These are phyloP conservation scores for Phylloscopus whistleri DNA, from an alignment of 2,113 vertebrate species.

Conservation along the genomic window DNA sequence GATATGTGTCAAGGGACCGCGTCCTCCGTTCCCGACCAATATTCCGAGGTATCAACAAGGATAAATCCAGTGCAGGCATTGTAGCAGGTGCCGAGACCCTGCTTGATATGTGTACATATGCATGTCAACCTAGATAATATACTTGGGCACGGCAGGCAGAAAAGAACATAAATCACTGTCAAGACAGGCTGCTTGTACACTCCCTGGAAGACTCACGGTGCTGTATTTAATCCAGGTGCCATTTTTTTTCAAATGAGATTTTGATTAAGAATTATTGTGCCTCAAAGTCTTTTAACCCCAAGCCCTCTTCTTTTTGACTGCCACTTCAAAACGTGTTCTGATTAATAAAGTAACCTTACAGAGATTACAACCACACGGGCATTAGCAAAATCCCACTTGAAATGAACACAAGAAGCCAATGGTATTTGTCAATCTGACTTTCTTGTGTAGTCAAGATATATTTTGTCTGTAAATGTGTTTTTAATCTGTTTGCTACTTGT, in stretches of 20 bases:
- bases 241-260: slow-evolving; percentile 57
- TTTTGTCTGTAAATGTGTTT: slow-evolving; percentile 3
- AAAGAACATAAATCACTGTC: slow-evolving; percentile 77
- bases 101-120: slow-evolving; percentile 70
- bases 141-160: slow-evolving; percentile 36
- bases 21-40: not conserved
- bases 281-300: slow-evolving; percentile 43
- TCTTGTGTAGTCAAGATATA: not conserved
- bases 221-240: slow-evolving; percentile 35
- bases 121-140: slow-evolving; percentile 71
- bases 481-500: not conserved
- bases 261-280: slow-evolving; percentile 71
- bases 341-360: slow-evolving; percentile 37
- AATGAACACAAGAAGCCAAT: not conserved
- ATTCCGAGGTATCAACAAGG: slow-evolving; percentile 15
- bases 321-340: slow-evolving; percentile 52
- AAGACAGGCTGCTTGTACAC: slow-evolving; percentile 34
- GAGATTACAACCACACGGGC: not conserved
- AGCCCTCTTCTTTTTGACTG: slow-evolving; percentile 35
- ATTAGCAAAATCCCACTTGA: slow-evolving; percentile 36
- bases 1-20: not conserved
- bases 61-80: slow-evolving; percentile 36
- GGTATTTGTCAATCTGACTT: not conserved
- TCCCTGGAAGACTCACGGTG: slow-evolving; percentile 41
- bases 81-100: slow-evolving; percentile 45